phyloP scores from a whole-genome alignment of 1,140 invertebrate genomes.

The Papilio aristodemus region DNA sequence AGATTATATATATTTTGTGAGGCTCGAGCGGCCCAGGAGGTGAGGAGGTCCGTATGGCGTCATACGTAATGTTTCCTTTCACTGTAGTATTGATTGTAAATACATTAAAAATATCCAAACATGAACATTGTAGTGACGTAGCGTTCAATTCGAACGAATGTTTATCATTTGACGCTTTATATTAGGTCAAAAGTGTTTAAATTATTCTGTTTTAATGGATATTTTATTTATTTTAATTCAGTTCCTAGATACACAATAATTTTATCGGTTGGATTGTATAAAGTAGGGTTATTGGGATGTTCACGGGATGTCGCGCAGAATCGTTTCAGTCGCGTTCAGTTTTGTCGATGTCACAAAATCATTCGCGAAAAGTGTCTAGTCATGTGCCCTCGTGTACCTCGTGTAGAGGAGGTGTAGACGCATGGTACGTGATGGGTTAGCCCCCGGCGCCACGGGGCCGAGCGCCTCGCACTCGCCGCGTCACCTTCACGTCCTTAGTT shows the following conservation, averaged over 20 bases:
- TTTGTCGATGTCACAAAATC: constrained; percentile 41
- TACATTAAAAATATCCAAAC: constrained; percentile 60
- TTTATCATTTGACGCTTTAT: constrained; percentile 44
- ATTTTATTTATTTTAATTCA: constrained; percentile 41
- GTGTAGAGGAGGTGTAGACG: too few species aligned
- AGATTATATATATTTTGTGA: constrained; percentile 65
- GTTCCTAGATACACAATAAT: constrained; percentile 39
- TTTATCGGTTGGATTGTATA: constrained; percentile 71
- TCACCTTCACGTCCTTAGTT: constrained; percentile 45
- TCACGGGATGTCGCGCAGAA: constrained; percentile 44
- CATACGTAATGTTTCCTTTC: constrained; percentile 70
- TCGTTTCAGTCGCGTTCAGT: constrained; percentile 42
- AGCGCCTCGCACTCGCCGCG: constrained; percentile 51
- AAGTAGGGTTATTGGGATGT: constrained; percentile 74
- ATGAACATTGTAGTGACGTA: constrained; percentile 63
- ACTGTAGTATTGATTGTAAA: constrained; percentile 73
- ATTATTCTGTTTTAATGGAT: constrained; percentile 43
- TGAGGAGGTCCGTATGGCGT: constrained; percentile 59
- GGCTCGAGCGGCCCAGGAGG: constrained; percentile 48
- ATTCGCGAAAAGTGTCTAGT: constrained; percentile 62
- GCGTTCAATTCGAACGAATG: constrained; percentile 50
- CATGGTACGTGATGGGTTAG: constrained; percentile 66
- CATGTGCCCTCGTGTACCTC: constrained; percentile 58
- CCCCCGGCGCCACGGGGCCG: constrained; percentile 57
- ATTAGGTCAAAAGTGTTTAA: constrained; percentile 41